Evolutionary conservation across 2,888 invertebrate genomes (phyloP), one percentile per base, ranked within the genome.

Genomic region (Stomorhina lunata): DNA sequence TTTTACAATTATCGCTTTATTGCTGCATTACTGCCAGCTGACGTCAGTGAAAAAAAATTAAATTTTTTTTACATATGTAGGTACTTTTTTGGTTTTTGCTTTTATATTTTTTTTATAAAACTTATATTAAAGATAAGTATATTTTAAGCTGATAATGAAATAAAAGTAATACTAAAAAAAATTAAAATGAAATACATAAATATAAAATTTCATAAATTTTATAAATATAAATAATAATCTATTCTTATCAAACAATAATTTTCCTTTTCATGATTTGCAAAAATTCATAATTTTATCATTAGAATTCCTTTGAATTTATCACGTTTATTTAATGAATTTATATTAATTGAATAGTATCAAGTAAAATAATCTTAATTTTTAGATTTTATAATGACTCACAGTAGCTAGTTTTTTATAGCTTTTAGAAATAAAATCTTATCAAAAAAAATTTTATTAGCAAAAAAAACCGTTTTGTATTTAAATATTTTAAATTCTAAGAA

Each of bases 41-140:
- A 78, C 77, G 77, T 71, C 69, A 78, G 69, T 78, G n/a, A 69
- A 78, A 69, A 69, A 45, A 69, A 63, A 43, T 78, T 10, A 53
- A 45, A 43, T 43, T 68, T 45, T 45, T 45, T 55, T 32, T 4
- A 17, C n/a, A n/a, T n/a, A n/a, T n/a, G n/a, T n/a, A n/a, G n/a
- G 27, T 55, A 20, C 27, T 50, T n/a, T 22, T 10, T 48, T 48
- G 9, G 5, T 50, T 73, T 73, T 17, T 15, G 7, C 57, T 57
- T 34, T 1, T 45, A 12, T 34, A 29, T 10, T 50, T 17, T 32
- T 32, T 32, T 10, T 15, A 4, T 55, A 6, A 25, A n/a, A 12
- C 4, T 25, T 17, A 6, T 29, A 17, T 29, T 32, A 9, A 1
- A 22, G 32, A 50, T 9, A 22, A 32, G 12, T n/a, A 25, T 17